A percentile compares a stretch with the other conserved stretches of the same genome.
These are phyloP conservation scores for Phalacrocorax carbo DNA, from an alignment of 2,113 vertebrate species.

Conservation along the genomic window DNA sequence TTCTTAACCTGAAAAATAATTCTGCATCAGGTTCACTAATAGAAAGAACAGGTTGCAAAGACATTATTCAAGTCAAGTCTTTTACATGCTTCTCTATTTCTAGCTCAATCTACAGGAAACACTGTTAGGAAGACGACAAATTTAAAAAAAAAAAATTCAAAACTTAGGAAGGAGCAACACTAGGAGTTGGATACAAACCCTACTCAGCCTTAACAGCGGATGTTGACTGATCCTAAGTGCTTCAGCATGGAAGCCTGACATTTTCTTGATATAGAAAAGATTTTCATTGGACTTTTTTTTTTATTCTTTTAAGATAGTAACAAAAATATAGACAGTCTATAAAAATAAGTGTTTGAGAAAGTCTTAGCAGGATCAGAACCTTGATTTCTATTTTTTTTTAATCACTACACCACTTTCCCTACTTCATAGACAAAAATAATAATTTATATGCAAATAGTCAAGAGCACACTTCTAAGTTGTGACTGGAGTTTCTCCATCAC, in stretches of 20 bases:
- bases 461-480: neutral
- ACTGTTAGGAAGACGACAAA: neutral
- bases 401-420: neutral
- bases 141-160: neutral
- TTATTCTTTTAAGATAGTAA: neutral
- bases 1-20: neutral
- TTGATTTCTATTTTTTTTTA: neutral
- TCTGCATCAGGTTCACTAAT: neutral
- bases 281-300: neutral
- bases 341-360: neutral
- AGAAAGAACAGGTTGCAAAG: neutral
- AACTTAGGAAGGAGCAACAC: neutral
- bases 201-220: neutral
- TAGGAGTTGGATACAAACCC: neutral
- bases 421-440: neutral
- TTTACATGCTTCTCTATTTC: neutral
- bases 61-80: neutral
- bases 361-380: neutral
- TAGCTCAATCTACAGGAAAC: neutral
- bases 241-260: neutral
- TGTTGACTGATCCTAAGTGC: neutral
- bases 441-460: neutral
- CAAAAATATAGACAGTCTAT: neutral
- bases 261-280: neutral
- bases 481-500: neutral